Evolutionary conservation across 2,888 invertebrate genomes (phyloP), one percentile per base, ranked within the genome.

Genomic region (Thereva unica): DNA sequence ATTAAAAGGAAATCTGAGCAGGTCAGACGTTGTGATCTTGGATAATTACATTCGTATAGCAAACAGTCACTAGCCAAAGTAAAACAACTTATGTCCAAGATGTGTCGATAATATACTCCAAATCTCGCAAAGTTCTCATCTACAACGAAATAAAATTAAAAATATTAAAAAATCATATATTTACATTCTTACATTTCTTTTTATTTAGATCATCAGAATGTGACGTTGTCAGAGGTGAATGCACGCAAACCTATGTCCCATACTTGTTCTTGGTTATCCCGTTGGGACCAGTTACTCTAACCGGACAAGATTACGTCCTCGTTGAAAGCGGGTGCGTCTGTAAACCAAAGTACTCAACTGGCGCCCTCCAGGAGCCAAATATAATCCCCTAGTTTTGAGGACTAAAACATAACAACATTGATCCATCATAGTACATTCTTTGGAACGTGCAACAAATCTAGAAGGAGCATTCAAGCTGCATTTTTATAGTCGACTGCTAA

Each of bases 311-410:
- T 81, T 95, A 95, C 81, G 93, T 95, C n/a, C 84, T 95, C 57
- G 94, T 95, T 37, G 95, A 95, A 80, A 94, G 93, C 74, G 95
- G 95, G n/a, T 95, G 95, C 78, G 92, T 93, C 38, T 95, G 95
- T 79, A 89, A 89, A 75, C 86, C 86, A 7, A 82, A 82, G 72
- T 82, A 82, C 69, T 79, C 82, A 44, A 79, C 79, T 72, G 81
- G 80, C 67, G 78, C 78, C 49, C 76, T 79, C 67, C 79, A 81
- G 69, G 82, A 82, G 73, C 80, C 82, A 71, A 82, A 81, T 72
- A 79, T 80, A 75, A 81, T 82, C 75, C 80, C 82, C 45, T 80
- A 80, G 75, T 74, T 74, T 69, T 55, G 37, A 55, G 49, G 35
- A 45, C n/a, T 12, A 42, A 59, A 8, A 49, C 8, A 38, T 52